Percentiles rank a stretch among this genome's conserved stretches.
These are phyloP conservation scores for Ophion ellenae DNA, from an alignment of 2,888 invertebrate genomes.

Conservation along the genomic window DNA sequence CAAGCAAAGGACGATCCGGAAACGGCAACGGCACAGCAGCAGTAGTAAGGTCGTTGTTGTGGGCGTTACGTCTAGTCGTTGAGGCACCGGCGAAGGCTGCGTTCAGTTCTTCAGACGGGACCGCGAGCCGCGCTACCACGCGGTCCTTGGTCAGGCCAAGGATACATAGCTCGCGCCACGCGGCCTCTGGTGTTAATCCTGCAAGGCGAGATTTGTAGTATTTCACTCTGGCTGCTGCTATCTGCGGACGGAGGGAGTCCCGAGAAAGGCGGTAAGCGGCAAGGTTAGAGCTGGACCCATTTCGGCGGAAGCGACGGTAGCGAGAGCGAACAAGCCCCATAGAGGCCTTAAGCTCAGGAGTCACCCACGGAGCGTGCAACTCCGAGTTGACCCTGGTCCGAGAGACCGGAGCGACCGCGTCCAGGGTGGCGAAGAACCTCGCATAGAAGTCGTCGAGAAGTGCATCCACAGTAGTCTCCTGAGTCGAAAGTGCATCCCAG, in stretches of 20 bases:
- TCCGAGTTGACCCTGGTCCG: background rate
- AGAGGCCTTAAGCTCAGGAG: background rate
- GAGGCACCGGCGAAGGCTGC: too few species aligned
- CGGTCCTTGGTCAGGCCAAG: too few species aligned
- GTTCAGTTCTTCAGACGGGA: too few species aligned
- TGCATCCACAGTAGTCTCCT: background rate
- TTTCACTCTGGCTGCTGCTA: background rate
- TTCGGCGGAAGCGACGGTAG: background rate
- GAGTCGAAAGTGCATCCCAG: background rate
- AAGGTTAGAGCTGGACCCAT: background rate
- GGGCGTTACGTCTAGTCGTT: too few species aligned
- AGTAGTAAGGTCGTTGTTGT: too few species aligned
- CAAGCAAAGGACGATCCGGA: too few species aligned
- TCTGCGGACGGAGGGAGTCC: background rate
- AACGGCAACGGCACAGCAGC: too few species aligned
- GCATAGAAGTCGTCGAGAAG: background rate
- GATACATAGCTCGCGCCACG: too few species aligned
- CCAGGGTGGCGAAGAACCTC: background rate
- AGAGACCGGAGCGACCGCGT: background rate
- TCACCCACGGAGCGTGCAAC: background rate
- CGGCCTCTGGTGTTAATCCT: too few species aligned
- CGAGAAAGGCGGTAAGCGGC: background rate
- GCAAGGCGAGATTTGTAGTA: too few species aligned
- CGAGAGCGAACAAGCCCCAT: background rate
- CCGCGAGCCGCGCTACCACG: too few species aligned